Base-by-base conservation (phyloP, 1,140 invertebrate genomes). In the Pogonomyrmex barbatus region DNA sequence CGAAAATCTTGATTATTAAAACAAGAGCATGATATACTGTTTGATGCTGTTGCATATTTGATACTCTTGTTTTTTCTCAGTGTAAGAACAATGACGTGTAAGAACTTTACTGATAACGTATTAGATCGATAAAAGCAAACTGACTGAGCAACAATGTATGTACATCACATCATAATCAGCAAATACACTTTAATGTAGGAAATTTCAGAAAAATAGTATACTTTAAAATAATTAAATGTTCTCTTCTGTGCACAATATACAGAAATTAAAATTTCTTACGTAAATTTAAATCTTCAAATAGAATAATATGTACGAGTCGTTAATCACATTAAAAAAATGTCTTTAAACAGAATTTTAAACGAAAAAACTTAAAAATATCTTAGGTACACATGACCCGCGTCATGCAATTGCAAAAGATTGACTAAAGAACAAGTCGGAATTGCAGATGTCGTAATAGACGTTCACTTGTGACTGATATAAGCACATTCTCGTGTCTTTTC, bases 281-380 rank as follows among this genome's bases (percentile, higher is more conserved):
- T 42, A n/a, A 67, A 33, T 47, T 70, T 33, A 17, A n/a, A 39
- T 67, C 14, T 76, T 60, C 58, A n/a, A 73, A 36, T 0, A 17
- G 70, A 56, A 33, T 4, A 17, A 14, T 33, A 39, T 8, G n/a
- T 33, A 12, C 14, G 5, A 70, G 45, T 70, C n/a, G 56, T 81
- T 12, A 65, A 1, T 30, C 17, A 45, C 52, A 33, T 58, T 54
- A 24, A 58, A 14, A 39, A 2, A 79, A 79, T 2, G 24, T 14
- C 24, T 24, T 24, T 24, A 24, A 24, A 24, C 2, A 33, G 2
- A 0, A 36, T 6, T 42, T 1, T 9, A 2, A 9, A 45, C 8
- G 24, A 9, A 12, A 14, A 56, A 70, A 56, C 12, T 56, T 71
- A 58, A 47, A 71, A 68, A 71, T 81, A 70, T 33, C 9, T 42